Percentiles rank a stretch among this genome's conserved stretches.
These are phyloP conservation scores for Drosophila cardini DNA, from an alignment of 1,140 invertebrate species.

Conservation along the genomic window DNA sequence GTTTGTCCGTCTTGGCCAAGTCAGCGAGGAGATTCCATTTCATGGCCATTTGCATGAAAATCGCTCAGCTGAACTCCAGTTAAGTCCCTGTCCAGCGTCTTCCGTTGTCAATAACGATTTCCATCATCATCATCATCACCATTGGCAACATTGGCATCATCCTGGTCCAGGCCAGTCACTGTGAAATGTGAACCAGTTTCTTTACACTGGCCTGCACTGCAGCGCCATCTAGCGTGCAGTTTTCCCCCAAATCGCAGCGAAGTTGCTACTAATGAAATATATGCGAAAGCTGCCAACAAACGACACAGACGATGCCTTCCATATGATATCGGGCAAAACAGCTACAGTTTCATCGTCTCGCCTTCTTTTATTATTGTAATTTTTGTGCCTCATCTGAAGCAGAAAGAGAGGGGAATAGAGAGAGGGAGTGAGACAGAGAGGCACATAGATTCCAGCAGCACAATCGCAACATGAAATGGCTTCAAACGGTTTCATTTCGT, in stretches of 20 bases:
- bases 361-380: slow-evolving; percentile 66
- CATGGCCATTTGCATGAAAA: slow-evolving; percentile 83
- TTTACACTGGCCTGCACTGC: slow-evolving; percentile 3
- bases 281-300: slow-evolving; percentile 60
- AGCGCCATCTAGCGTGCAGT: slow-evolving; percentile 67
- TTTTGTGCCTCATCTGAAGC: slow-evolving; percentile 23
- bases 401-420: neutral
- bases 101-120: slow-evolving; percentile 83
- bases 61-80: slow-evolving; percentile 45
- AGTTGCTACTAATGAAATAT: slow-evolving; percentile 75
- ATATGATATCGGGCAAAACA: slow-evolving; percentile 63
- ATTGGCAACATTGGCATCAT: slow-evolving; percentile 74
- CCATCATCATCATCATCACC: slow-evolving; percentile 72
- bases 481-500: slow-evolving; percentile 71
- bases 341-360: slow-evolving; percentile 56
- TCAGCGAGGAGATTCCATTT: slow-evolving; percentile 72
- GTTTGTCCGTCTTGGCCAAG: neutral
- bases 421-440: too few relatives aligned
- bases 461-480: slow-evolving; percentile 14
- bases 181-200: slow-evolving; percentile 72
- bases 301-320: slow-evolving; percentile 55
- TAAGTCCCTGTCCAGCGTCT: slow-evolving; percentile 47
- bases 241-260: slow-evolving; percentile 58
- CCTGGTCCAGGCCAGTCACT: slow-evolving; percentile 24
- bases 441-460: neutral